Evolutionary conservation across 2,113 vertebrate genomes (phyloP).

Genomic region (Motacilla alba): DNA sequence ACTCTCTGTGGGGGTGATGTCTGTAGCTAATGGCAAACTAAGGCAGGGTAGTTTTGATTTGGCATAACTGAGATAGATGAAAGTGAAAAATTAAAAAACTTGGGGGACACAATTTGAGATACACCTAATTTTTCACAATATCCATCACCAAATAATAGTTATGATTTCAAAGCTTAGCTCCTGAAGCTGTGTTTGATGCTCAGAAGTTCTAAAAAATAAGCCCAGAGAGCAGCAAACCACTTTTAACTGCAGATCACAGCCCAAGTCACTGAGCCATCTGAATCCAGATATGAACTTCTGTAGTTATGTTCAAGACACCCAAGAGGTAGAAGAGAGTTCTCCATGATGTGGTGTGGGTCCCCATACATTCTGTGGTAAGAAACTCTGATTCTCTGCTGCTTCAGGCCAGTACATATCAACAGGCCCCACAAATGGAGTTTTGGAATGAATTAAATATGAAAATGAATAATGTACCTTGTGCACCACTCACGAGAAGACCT

Average conservation of each 20-base stretch:
- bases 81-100: neutral
- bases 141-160: neutral
- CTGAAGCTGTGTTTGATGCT: neutral
- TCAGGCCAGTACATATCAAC: neutral
- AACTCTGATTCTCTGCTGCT: neutral
- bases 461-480: conserved; percentile 48
- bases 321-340: neutral
- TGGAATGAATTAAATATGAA: conserved; percentile 56
- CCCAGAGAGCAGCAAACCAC: neutral
- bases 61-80: neutral
- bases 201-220: neutral
- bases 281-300: neutral
- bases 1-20: neutral
- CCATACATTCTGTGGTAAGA: neutral
- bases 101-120: neutral
- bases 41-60: neutral
- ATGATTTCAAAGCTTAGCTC: neutral
- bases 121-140: neutral
- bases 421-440: conserved; percentile 15
- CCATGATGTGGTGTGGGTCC: neutral
- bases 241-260: neutral
- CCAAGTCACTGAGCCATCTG: neutral
- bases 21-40: neutral
- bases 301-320: neutral
- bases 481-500: neutral